Evolutionary conservation across 2,113 vertebrate species (phyloP), one percentile per base, ranked within the genome.

Genomic region (Seriola quinqueradiata): DNA sequence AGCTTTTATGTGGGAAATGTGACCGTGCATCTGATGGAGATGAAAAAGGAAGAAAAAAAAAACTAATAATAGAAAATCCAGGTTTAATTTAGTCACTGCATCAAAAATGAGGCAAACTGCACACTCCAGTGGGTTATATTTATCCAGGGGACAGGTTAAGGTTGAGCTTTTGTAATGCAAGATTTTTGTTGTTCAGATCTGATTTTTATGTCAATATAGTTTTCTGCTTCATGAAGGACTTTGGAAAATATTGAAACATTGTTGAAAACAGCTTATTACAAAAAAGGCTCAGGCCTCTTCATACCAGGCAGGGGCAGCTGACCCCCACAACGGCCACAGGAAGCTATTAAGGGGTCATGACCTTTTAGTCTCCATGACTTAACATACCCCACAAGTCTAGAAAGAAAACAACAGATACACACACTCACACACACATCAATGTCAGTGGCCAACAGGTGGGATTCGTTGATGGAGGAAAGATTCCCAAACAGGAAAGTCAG

Each of bases 251-350:
- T 40, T 54, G 28, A 28, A 28, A 28, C 28, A 28, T 28, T 55
- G 2, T 38, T 60, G 8, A 60, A 42, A 28, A 28, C 28, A 36
- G 34, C 34, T 36, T 6, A 36, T 36, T 36, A 46, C 12, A 57
- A 23, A 80, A 36, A 74, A 83, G 8, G 66, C 54, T 10, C 32
- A 42, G 28, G 74, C 44, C 4, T 72, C 70, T 58, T 79, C 23
- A 68, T 50, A 65, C 71, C 23, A 4, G 8, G 52, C 21, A 44
- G 57, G 50, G 46, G 48, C 83, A 90, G 91, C 85, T 93, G 88
- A 83, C 65, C 55, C 70, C 1, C 11, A 55, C 54, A 82, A 23
- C 70, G 65, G 60, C 76, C 13, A 1, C 34, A 32, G 48, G 83
- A 87, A 67, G 46, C 70, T 61, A 64, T 63, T 65, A 50, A 71